Evolutionary conservation across 1,140 invertebrate species (phyloP).

Genomic region (Vanessa atalanta): DNA sequence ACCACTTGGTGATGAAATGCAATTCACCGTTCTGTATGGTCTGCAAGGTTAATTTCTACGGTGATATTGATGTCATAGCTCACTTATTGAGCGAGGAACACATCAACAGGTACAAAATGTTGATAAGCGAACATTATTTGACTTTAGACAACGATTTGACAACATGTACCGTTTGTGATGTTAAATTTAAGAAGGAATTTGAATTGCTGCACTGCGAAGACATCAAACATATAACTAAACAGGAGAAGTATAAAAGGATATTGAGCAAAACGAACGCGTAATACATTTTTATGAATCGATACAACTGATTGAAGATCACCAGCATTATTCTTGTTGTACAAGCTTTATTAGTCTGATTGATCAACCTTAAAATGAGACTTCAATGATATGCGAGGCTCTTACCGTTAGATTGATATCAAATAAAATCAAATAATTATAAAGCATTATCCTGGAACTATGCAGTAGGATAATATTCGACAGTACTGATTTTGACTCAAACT

Average conservation of each 20-base stretch:
- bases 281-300: no score
- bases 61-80: not conserved
- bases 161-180: not conserved
- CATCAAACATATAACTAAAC: conserved; percentile 11
- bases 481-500: no score
- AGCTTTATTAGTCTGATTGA: no score
- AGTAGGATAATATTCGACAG: no score
- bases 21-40: not conserved
- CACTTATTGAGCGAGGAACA: not conserved
- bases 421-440: no score
- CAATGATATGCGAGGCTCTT: no score
- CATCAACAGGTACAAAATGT: not conserved
- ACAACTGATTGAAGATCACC: no score
- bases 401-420: no score
- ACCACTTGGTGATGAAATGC: not conserved
- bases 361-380: no score
- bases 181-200: conserved; percentile 3
- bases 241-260: conserved; percentile 6
- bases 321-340: no score
- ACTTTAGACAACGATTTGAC: not conserved
- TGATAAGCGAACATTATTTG: not conserved
- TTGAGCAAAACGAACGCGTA: not conserved
- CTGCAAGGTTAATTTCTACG: conserved; percentile 2
- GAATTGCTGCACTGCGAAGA: conserved; percentile 14
- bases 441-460: no score